Base-by-base conservation (phyloP, 2,113 vertebrate species). In the Mastomys natalensis region DNA sequence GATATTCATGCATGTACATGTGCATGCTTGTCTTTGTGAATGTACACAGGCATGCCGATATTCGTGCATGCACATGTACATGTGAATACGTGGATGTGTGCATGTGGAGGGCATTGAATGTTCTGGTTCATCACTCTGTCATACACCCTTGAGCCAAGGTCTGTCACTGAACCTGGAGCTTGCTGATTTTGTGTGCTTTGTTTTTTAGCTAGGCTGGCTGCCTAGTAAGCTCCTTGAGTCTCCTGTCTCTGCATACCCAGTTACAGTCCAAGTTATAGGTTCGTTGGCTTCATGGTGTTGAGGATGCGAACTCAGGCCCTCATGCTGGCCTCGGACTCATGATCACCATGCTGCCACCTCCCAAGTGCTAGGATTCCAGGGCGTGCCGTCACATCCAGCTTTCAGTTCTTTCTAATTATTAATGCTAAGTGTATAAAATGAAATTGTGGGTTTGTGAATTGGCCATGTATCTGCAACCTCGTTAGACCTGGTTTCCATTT, bases 371-470 rank as follows among this genome's bases (percentile, higher is more conserved):
- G 58, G 40, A 45, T 86, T 45, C 17, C 16, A 86, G 62, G 16
- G 0, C 19, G 84, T 37, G 62, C 43, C 10, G 12, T 13, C 48
- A 78, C 15, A 40, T 40, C 70, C 40, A 58, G n/a, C 29, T 60
- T 80, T 48, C 87, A 58, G 78, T 60, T 92, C 3, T 73, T 92
- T 91, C 53, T 86, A 72, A 76, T 97, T 90, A 22, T 76, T n/a
- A 84, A 1, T 95, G 51, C 78, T 76, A 76, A 76, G 43, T 51
- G 34, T 68, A 21, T 37, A 68, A 53, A 80, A 94, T 77, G 91
- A 89, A 94, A 68, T 48, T 81, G 55, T 77, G 43, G 62, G 37
- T 80, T 89, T 84, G 84, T 91, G n/a, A 73, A 9, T 86, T 73
- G 19, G n/a, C 9, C 5, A 80, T 43, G 1, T 78, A 58, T 89